These are phyloP conservation scores for Octodonta nipae DNA, from an alignment of 2,888 invertebrate genomes.

Conservation along the genomic window DNA sequence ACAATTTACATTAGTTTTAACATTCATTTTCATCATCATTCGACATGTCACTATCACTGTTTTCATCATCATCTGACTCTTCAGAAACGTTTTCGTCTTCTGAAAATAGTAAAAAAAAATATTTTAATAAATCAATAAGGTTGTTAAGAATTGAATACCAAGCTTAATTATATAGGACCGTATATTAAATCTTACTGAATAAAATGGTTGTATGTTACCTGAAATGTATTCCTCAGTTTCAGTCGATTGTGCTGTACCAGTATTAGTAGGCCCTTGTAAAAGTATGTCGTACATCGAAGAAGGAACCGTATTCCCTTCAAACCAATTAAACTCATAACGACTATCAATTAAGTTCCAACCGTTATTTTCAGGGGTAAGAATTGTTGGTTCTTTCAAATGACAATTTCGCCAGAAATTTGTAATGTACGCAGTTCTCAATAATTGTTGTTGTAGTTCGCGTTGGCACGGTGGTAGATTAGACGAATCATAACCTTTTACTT, in stretches of 20 bases:
- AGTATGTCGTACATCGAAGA: slow-evolving; percentile 4
- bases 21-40: background rate
- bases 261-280: slow-evolving; percentile 3
- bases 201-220: slow-evolving; percentile 6
- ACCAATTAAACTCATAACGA: slow-evolving; percentile 5
- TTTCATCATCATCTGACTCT: slow-evolving; percentile 7
- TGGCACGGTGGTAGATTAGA: slow-evolving; percentile 7
- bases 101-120: slow-evolving; percentile 4
- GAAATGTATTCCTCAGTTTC: slow-evolving; percentile 7
- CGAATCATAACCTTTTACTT: slow-evolving; percentile 5
- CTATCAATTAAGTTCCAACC: slow-evolving; percentile 7
- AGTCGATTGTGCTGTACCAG: slow-evolving; percentile 4
- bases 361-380: slow-evolving; percentile 5
- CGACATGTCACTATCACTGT: background rate
- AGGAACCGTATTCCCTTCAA: slow-evolving; percentile 5
- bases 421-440: slow-evolving; percentile 6
- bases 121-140: slow-evolving; percentile 5
- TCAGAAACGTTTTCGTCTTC: slow-evolving; percentile 3
- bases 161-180: slow-evolving; percentile 8
- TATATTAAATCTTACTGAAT: slow-evolving; percentile 4
- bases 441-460: slow-evolving; percentile 7
- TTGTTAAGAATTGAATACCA: slow-evolving; percentile 4
- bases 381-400: slow-evolving; percentile 5
- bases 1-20: background rate
- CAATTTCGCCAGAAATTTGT: no score